Base-by-base conservation (phyloP, 2,797 vertebrate species). In the Mionectes olivaceus region DNA sequence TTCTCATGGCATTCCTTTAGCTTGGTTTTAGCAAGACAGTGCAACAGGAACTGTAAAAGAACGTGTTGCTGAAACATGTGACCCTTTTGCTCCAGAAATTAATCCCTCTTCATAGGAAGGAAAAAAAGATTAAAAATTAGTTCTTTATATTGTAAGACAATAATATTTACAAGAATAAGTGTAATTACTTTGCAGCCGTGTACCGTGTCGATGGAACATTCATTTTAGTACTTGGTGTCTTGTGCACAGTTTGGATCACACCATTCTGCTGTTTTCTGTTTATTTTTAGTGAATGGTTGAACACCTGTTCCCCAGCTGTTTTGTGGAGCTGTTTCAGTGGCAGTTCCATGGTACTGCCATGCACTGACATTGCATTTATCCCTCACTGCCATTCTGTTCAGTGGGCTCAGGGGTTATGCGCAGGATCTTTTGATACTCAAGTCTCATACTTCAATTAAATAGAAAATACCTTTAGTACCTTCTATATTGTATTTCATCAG, bases 41-140 rank as follows among this genome's bases (percentile, higher is more conserved):
- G 83, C 89, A 92, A 83, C 87, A 80, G 80, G 85, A 83, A 30
- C 84, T 77, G 52, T 57, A 24, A 46, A 83, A 89, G 83, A 89
- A 71, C 75, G 4, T 70, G 74, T 89, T 90, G 85, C 86, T 96
- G n/a, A 24, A 85, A 50, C 74, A 63, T 7, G 9, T 33, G 74
- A 81, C 70, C 23, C 80, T 94, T 88, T 95, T 95, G 90, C 94
- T 96, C 69, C 13, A 17, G 56, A 92, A 81, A 87, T 91, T 87
- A 89, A 83, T 79, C 69, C 52, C 76, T 89, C 94, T 52, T 90
- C 14, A 19, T 80, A 65, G 80, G 55, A 64, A 88, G 76, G 16
- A 68, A 47, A 80, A 39, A 70, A 53, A 44, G 14, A 81, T 87
- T 73, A 56, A 82, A 86, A 95, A 81, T 25, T 18, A 81, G 37